Base-by-base conservation (phyloP, 2,113 vertebrate species). In the Erythrocebus patas region DNA sequence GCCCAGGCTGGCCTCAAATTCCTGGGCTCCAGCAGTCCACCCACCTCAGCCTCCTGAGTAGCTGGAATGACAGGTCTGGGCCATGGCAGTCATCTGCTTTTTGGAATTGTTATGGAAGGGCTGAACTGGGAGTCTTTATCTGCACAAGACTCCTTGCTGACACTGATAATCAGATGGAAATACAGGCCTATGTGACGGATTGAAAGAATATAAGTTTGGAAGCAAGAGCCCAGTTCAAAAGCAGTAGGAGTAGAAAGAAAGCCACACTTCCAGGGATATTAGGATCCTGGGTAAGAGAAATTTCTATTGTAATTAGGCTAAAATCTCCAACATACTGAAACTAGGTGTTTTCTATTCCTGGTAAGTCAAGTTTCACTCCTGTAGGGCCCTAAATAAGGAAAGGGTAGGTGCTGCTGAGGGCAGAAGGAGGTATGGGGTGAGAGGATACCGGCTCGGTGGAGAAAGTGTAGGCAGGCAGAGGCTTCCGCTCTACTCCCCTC, bases 401-500 rank as follows among this genome's bases (percentile, higher is more conserved):
- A 75, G 40, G 32, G 32, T 14, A 18, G 59, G 23, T 48, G 5
- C 40, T 2, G 20, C 55, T 23, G 35, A 13, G 22, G 18, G n/a
- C 52, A 32, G 22, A 38, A 73, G 8, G 35, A 23, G 25, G 13
- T 2, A 0, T 3, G 38, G 40, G 27, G 59, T 20, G 18, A n/a
- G 38, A 35, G 8, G 14, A n/a, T 0, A 0, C 9, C 45, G 61
- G 38, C 27, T 8, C 6, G 3, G 5, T 16, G 2, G 55, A 86
- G 35, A 59, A 79, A 57, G 32, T 25, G 20, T 9, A 27, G 30
- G n/a, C 30, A 75, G 68, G 40, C 40, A 40, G 45, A 40, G 3
- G 3, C 52, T 30, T 66, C 22, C 4, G 1, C 30, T 13, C 1
- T 32, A 2, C 5, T 55, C 22, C 14, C 17, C 43, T 30, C 57